These are phyloP conservation scores for Neodontobutis hainanensis DNA, from an alignment of 2,113 vertebrate genomes.

Conservation along the genomic window DNA sequence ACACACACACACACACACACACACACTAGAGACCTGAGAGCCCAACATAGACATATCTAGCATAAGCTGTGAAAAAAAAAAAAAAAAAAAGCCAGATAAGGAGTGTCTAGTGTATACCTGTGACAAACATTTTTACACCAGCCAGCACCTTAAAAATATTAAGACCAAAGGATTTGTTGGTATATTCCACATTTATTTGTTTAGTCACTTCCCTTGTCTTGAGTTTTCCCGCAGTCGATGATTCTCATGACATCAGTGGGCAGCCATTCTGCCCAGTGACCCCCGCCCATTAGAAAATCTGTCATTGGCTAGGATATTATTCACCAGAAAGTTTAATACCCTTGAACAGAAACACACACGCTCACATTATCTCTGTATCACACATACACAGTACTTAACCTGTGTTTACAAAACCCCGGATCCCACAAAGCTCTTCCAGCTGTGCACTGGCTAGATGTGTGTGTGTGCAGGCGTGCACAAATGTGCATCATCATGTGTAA, in stretches of 20 bases:
- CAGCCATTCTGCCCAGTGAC: conserved; percentile 68
- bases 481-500: conserved; percentile 35
- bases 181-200: neutral
- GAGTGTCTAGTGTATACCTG: too few relatives aligned
- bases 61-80: too few relatives aligned
- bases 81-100: too few relatives aligned
- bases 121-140: too few relatives aligned
- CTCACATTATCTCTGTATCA: conserved; percentile 4
- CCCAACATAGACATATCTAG: too few relatives aligned
- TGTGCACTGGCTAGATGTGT: conserved; percentile 48
- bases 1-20: conserved; percentile 3
- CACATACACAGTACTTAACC: conserved; percentile 53
- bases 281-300: conserved; percentile 67
- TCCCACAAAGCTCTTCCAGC: conserved; percentile 74
- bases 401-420: conserved; percentile 71
- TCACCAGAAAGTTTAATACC: conserved; percentile 60
- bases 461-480: conserved; percentile 9
- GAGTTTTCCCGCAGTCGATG: conserved; percentile 16
- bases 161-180: neutral
- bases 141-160: neutral
- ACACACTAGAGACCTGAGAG: too few relatives aligned
- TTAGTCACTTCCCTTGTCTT: conserved; percentile 20
- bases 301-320: conserved; percentile 76
- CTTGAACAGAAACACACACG: conserved; percentile 15
- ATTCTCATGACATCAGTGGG: conserved; percentile 78